These are phyloP conservation scores for Salvelinus namaycush DNA, from an alignment of 2,113 vertebrate genomes.

Conservation along the genomic window DNA sequence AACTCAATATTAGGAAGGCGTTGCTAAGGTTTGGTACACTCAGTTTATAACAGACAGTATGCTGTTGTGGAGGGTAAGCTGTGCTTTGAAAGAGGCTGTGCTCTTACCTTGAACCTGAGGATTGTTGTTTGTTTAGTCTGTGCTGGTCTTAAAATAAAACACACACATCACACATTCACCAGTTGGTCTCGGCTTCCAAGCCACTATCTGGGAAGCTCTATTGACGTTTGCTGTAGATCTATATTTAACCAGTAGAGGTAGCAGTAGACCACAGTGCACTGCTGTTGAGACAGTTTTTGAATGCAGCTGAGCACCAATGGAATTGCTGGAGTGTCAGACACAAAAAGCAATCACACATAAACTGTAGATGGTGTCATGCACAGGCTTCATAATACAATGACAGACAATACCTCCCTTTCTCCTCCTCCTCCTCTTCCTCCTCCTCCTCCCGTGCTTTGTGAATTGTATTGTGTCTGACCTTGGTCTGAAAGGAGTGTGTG, in stretches of 20 bases:
- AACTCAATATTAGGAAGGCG: constrained; percentile 59
- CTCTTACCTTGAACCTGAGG: neutral
- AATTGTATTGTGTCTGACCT: constrained; percentile 54
- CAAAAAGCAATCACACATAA: too few species aligned
- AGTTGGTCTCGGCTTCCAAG: neutral
- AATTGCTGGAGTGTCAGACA: too few species aligned
- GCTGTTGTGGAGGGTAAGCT: neutral
- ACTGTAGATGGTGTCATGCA: too few species aligned
- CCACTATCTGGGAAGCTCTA: neutral
- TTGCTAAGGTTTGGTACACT: too few species aligned
- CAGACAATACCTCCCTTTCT: neutral
- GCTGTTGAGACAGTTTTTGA: too few species aligned
- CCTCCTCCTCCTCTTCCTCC: constrained; percentile 1
- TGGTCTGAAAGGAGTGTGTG: constrained; percentile 41
- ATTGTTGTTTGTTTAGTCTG: neutral
- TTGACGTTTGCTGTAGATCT: neutral
- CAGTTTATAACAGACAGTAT: neutral
- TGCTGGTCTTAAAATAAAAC: neutral
- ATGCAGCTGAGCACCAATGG: neutral
- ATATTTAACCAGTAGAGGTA: constrained; percentile 52
- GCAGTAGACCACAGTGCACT: constrained; percentile 32
- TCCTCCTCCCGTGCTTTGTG: constrained; percentile 17
- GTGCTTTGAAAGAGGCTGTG: too few species aligned
- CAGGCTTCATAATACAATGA: too few species aligned
- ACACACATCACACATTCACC: neutral